Conservation (phyloP, 2,888 invertebrate genomes). For the Parthenolecanium corni region DNA sequence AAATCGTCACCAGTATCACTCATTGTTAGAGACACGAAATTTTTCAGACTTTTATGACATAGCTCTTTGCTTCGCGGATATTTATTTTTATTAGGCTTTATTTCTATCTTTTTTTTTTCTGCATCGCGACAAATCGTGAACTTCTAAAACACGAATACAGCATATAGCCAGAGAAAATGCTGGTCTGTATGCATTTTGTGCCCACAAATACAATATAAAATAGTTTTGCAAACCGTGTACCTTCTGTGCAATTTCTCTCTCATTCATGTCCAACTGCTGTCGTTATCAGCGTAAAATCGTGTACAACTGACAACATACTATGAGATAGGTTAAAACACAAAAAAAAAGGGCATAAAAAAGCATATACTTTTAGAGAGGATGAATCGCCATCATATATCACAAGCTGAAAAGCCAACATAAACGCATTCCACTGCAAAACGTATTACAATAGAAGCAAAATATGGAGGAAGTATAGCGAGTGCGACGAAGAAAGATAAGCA, state of each 20-base stretch:
- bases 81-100: too few species aligned
- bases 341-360: slow-evolving; percentile 6
- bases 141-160: too few species aligned
- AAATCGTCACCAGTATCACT: too few species aligned
- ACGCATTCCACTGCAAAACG: slow-evolving; percentile 25
- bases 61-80: too few species aligned
- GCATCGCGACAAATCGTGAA: too few species aligned
- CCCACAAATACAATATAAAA: slow-evolving; percentile 20
- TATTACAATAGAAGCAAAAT: slow-evolving; percentile 15
- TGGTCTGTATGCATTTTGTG: slow-evolving; percentile 10
- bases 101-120: too few species aligned
- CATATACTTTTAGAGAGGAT: slow-evolving; percentile 19
- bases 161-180: not conserved
- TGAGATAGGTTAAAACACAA: not conserved
- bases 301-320: slow-evolving; percentile 28
- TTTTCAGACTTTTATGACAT: too few species aligned
- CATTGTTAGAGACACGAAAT: too few species aligned
- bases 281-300: slow-evolving; percentile 28
- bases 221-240: slow-evolving; percentile 17
- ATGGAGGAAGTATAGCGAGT: not conserved
- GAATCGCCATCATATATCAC: slow-evolving; percentile 29
- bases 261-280: slow-evolving; percentile 27
- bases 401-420: slow-evolving; percentile 25
- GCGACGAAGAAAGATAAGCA: not conserved
- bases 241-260: slow-evolving; percentile 24